phyloP scores from a whole-genome alignment of 1,140 invertebrate species.

The Zaprionus nigranus region DNA sequence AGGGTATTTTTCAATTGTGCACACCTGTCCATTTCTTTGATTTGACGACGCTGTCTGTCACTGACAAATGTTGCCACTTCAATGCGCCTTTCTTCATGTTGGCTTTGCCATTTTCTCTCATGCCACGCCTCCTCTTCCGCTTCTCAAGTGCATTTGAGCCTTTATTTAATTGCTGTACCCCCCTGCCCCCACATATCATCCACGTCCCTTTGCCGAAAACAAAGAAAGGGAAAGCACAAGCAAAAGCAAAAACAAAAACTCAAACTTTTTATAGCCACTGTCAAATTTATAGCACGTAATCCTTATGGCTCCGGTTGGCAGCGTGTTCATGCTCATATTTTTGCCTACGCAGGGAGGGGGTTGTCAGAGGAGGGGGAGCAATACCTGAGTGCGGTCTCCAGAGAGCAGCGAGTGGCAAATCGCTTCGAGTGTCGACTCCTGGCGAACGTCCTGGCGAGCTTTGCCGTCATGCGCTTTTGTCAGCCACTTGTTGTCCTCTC shows the following conservation, averaged over 20 bases:
- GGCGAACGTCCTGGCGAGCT: not conserved
- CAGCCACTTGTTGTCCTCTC: constrained; percentile 59
- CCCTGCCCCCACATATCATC: constrained; percentile 18
- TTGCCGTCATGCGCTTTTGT: constrained; percentile 37
- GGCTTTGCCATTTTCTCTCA: constrained; percentile 16
- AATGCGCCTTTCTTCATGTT: constrained; percentile 42
- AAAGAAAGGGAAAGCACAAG: constrained; percentile 11
- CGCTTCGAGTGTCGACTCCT: constrained; percentile 30
- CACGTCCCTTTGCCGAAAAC: constrained; percentile 12
- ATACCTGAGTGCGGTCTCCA: constrained; percentile 10
- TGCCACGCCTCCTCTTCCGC: not conserved
- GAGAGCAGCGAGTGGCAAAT: constrained; percentile 14
- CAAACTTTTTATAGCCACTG: constrained; percentile 25
- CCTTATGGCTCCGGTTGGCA: not conserved
- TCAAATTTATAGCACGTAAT: constrained; percentile 43
- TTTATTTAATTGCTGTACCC: constrained; percentile 65
- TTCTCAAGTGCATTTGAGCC: constrained; percentile 31
- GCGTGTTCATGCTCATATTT: constrained; percentile 16
- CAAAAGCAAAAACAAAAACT: constrained; percentile 5
- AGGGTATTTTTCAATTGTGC: not conserved
- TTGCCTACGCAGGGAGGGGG: not conserved
- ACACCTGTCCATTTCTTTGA: not conserved
- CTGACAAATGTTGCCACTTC: constrained; percentile 60
- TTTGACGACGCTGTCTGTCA: constrained; percentile 17
- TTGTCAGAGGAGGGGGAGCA: constrained; percentile 10